phyloP scores from a whole-genome alignment of 2,797 vertebrate genomes.

The Sebastes alutus region DNA sequence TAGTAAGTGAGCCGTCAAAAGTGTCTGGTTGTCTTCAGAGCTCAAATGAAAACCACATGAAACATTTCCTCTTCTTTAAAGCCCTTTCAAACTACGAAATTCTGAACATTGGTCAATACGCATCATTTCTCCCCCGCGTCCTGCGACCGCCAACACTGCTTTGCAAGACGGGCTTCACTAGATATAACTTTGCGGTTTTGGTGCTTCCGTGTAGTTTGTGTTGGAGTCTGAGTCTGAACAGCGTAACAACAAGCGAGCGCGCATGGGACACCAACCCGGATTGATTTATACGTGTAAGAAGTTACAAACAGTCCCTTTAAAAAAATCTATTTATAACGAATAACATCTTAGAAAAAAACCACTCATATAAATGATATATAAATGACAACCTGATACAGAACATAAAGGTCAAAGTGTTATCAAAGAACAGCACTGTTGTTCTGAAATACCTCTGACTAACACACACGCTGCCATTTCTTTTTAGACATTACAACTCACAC shows the following conservation, averaged over 20 bases:
- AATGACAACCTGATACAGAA: neutral
- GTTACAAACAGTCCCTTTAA: too few species aligned
- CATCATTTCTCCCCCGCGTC: neutral
- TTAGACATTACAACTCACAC: neutral
- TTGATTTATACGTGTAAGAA: too few species aligned
- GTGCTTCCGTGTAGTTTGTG: too few species aligned
- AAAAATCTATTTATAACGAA: neutral
- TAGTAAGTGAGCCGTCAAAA: neutral
- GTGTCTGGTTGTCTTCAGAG: neutral
- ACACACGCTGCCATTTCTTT: neutral
- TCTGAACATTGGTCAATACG: neutral
- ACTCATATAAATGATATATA: neutral
- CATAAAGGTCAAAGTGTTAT: neutral
- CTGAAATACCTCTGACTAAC: neutral
- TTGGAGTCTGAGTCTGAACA: too few species aligned
- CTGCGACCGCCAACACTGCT: too few species aligned
- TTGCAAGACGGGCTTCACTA: too few species aligned
- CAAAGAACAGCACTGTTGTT: neutral
- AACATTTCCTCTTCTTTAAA: neutral
- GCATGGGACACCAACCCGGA: too few species aligned
- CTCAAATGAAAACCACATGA: neutral
- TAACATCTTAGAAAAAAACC: neutral
- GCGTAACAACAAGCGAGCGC: too few species aligned
- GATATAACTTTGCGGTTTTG: too few species aligned
- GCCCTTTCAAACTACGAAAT: neutral